Conservation (phyloP, 2,113 vertebrate genomes). For the Syngnathoides biaculeatus region DNA sequence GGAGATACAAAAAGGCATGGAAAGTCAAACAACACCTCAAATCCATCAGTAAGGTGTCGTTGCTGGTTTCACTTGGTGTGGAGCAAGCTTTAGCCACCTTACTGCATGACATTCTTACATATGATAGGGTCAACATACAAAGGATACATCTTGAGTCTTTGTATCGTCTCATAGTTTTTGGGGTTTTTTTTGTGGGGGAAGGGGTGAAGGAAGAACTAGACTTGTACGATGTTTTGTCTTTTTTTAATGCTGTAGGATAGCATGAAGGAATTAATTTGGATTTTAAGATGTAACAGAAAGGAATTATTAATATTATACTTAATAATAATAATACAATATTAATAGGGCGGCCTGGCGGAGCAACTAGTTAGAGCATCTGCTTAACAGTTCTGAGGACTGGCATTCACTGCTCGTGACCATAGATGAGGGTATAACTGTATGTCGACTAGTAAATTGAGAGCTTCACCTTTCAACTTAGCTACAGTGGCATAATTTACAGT, state of each 20-base stretch:
- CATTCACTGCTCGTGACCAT: no score
- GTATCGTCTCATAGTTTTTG: slow-evolving; percentile 50
- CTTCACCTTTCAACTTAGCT: no score
- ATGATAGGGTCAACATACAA: slow-evolving; percentile 68
- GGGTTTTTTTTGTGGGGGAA: slow-evolving; percentile 49
- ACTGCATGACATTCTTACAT: slow-evolving; percentile 66
- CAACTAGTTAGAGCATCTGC: no score
- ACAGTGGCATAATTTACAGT: neutral
- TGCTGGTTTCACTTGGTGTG: neutral
- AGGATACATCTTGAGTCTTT: slow-evolving; percentile 53
- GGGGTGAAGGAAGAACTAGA: slow-evolving; percentile 53
- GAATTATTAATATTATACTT: no score
- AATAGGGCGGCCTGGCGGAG: no score
- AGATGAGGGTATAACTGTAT: no score
- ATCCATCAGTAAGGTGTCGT: neutral
- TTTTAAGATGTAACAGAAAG: no score
- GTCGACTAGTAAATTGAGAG: no score
- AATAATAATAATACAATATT: no score
- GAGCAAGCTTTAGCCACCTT: slow-evolving; percentile 55
- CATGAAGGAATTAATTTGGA: neutral
- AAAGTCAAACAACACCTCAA: no score
- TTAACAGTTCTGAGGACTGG: no score
- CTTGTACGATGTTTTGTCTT: neutral
- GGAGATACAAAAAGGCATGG: no score
- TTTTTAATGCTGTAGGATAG: neutral